A percentile compares a stretch with the other conserved stretches of the same genome.
These are phyloP conservation scores for Diuraphis noxia DNA, from an alignment of 1,140 invertebrate species.

Conservation along the genomic window DNA sequence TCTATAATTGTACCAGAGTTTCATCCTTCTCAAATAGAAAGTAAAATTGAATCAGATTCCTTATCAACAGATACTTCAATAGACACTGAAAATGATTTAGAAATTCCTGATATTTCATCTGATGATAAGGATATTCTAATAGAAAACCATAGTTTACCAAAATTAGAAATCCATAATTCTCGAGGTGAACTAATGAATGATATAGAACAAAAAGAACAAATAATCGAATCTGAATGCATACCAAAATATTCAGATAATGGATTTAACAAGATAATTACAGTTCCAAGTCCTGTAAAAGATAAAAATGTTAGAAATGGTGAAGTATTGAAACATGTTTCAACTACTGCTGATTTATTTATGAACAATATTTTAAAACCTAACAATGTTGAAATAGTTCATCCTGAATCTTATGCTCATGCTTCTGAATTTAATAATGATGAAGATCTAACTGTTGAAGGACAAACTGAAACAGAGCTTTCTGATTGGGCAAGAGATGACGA, in stretches of 20 bases:
- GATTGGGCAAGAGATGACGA: constrained; percentile 81
- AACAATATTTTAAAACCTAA: constrained; percentile 58
- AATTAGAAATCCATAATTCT: constrained; percentile 71
- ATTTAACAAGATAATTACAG: constrained; percentile 57
- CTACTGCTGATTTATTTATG: constrained; percentile 56
- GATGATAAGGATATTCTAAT: constrained; percentile 28
- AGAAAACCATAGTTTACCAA: constrained; percentile 60
- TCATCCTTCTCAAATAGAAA: constrained; percentile 55
- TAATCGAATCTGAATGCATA: neutral
- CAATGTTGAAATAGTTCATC: constrained; percentile 59
- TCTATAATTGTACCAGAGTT: constrained; percentile 69
- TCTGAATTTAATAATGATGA: constrained; percentile 59
- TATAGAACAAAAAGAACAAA: constrained; percentile 59
- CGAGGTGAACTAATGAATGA: constrained; percentile 68
- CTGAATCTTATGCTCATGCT: constrained; percentile 59
- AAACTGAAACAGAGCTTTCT: constrained; percentile 82
- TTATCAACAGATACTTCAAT: constrained; percentile 33
- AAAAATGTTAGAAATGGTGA: constrained; percentile 33
- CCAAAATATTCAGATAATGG: constrained; percentile 34
- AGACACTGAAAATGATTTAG: constrained; percentile 60
- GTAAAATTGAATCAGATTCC: constrained; percentile 55
- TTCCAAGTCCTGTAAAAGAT: constrained; percentile 50
- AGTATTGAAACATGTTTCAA: constrained; percentile 54
- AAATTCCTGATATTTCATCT: constrained; percentile 28
- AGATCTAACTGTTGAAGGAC: constrained; percentile 65